These are phyloP conservation scores for Atopsyche davidsoni DNA, from an alignment of 1,140 invertebrate species.

Conservation along the genomic window DNA sequence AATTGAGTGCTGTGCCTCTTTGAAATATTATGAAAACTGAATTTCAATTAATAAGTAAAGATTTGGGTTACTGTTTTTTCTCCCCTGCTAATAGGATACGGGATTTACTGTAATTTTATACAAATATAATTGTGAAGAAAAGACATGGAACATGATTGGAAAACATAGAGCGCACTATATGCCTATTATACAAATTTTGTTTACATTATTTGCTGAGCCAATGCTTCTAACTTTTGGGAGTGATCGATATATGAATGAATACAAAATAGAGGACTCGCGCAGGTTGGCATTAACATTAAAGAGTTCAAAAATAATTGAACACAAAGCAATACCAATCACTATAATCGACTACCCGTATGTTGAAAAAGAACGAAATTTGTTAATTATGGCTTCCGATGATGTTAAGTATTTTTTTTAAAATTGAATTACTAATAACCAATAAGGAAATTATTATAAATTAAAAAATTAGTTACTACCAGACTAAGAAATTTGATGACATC, in stretches of 20 bases:
- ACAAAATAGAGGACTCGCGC: constrained; percentile 55
- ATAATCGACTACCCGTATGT: constrained; percentile 40
- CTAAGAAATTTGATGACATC: no score
- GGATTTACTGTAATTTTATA: constrained; percentile 48
- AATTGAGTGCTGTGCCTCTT: no score
- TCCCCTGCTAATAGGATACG: constrained; percentile 39
- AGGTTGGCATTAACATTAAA: constrained; percentile 36
- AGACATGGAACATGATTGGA: constrained; percentile 49
- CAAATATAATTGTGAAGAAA: constrained; percentile 39
- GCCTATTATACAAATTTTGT: constrained; percentile 49
- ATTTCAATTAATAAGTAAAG: background rate
- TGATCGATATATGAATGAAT: constrained; percentile 62
- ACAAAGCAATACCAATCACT: constrained; percentile 53
- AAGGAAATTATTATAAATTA: no score
- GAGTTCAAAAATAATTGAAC: constrained; percentile 52
- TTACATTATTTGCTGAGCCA: constrained; percentile 38
- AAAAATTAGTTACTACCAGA: no score
- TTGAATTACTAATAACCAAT: no score
- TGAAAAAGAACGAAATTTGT: constrained; percentile 27
- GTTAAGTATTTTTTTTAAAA: constrained; percentile 39
- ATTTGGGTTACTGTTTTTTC: background rate
- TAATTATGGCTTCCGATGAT: constrained; percentile 47
- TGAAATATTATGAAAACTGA: no score
- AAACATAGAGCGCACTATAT: constrained; percentile 54
- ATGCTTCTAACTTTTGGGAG: constrained; percentile 53